Conservation (phyloP, 2,888 invertebrate genomes). For the Mythimna albipuncta region DNA sequence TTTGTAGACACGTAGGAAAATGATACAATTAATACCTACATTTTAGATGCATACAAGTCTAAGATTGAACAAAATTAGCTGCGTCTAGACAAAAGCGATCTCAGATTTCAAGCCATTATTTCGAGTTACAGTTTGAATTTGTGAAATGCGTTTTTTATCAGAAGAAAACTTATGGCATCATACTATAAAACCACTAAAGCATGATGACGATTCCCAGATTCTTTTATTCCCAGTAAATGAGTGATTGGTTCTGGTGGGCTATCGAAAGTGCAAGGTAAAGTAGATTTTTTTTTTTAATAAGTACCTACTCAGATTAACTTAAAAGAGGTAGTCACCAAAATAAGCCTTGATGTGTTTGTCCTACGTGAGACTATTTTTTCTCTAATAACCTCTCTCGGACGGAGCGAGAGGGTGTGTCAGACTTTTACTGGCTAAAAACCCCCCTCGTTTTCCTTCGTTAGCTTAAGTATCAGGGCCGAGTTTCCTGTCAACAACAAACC, state of each 20-base stretch:
- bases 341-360: not conserved
- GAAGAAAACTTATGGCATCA: not conserved
- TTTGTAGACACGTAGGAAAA: not conserved
- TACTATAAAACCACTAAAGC: not conserved
- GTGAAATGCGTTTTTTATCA: not conserved
- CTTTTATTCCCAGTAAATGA: too few relatives aligned
- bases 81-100: not conserved
- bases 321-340: not conserved
- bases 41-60: not conserved
- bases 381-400: too few relatives aligned
- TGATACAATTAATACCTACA: not conserved
- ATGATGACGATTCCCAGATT: too few relatives aligned
- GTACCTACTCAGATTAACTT: not conserved
- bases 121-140: constrained; percentile 3
- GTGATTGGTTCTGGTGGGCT: too few relatives aligned
- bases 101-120: not conserved
- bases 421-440: too few relatives aligned
- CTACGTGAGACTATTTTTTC: not conserved
- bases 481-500: too few relatives aligned
- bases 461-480: too few relatives aligned
- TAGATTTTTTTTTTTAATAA: not conserved
- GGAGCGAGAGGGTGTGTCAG: too few relatives aligned
- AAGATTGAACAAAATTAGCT: not conserved
- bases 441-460: too few relatives aligned
- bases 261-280: too few relatives aligned